phyloP scores from a whole-genome alignment of 1,140 invertebrate species.

The Lamellibrachia luymesi region DNA sequence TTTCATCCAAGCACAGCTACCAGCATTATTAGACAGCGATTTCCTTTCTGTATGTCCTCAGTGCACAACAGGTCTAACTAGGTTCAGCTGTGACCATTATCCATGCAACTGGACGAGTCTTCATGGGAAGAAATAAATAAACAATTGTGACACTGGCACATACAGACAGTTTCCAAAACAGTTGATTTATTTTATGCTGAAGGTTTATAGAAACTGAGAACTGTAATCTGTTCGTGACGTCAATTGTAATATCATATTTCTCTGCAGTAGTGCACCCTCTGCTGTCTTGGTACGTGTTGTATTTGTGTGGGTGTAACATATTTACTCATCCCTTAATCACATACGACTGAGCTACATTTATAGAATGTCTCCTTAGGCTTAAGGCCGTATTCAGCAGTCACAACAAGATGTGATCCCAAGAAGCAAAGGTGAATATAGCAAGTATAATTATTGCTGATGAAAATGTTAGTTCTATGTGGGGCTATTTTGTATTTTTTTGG shows the following conservation, averaged over 20 bases:
- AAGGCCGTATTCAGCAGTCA: not conserved
- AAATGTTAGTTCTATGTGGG: not conserved
- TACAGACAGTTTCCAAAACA: not conserved
- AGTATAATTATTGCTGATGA: not conserved
- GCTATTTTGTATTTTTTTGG: too few relatives aligned
- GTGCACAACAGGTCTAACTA: too few relatives aligned
- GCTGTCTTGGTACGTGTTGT: not conserved
- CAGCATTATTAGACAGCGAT: not conserved
- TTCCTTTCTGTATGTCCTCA: too few relatives aligned
- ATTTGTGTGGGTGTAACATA: not conserved
- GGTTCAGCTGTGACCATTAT: too few relatives aligned
- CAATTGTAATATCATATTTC: not conserved
- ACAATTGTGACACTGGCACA: not conserved
- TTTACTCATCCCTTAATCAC: not conserved
- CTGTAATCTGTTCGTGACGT: not conserved
- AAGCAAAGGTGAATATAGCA: not conserved
- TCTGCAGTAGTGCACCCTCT: not conserved
- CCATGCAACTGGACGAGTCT: too few relatives aligned
- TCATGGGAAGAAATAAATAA: not conserved
- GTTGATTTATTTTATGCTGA: not conserved
- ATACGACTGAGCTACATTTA: not conserved
- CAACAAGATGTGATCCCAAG: not conserved
- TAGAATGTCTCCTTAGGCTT: not conserved
- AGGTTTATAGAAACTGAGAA: not conserved
- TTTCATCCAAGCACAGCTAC: not conserved